phyloP scores from a whole-genome alignment of 2,888 invertebrate species.

The Cheilosia impressa region DNA sequence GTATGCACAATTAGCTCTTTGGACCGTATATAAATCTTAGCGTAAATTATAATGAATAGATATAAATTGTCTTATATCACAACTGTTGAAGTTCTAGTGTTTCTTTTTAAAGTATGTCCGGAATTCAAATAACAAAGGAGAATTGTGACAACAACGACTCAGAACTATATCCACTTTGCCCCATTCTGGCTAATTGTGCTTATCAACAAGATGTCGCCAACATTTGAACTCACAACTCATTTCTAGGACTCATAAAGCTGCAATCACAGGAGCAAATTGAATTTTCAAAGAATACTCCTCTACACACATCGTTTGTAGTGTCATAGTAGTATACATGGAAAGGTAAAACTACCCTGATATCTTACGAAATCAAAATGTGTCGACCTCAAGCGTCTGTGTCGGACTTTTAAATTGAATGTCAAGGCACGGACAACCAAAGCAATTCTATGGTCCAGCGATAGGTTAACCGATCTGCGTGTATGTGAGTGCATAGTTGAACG shows the following conservation, averaged over 20 bases:
- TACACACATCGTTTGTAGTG: constrained; percentile 1
- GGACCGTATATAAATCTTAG: no score
- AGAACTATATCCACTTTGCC: no score
- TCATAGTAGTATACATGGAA: not conserved
- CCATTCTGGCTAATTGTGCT: not conserved
- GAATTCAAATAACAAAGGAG: no score
- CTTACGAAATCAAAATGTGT: not conserved
- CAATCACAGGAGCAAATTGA: no score
- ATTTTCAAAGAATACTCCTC: not conserved
- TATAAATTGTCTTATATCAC: no score
- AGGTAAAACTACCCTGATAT: not conserved
- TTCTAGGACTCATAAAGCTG: not conserved
- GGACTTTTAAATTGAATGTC: constrained; percentile 24
- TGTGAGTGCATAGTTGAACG: no score
- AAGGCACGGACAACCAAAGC: not conserved
- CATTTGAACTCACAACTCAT: not conserved
- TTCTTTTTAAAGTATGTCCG: no score
- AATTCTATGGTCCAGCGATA: not conserved
- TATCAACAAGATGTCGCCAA: not conserved
- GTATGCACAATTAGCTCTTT: no score
- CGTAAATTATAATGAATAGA: no score
- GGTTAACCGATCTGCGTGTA: not conserved
- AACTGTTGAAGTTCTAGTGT: no score
- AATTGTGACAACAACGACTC: no score
- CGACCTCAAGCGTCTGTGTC: not conserved